Base-by-base conservation (phyloP, 2,888 invertebrate genomes). In the Drosophila aldrichi region DNA sequence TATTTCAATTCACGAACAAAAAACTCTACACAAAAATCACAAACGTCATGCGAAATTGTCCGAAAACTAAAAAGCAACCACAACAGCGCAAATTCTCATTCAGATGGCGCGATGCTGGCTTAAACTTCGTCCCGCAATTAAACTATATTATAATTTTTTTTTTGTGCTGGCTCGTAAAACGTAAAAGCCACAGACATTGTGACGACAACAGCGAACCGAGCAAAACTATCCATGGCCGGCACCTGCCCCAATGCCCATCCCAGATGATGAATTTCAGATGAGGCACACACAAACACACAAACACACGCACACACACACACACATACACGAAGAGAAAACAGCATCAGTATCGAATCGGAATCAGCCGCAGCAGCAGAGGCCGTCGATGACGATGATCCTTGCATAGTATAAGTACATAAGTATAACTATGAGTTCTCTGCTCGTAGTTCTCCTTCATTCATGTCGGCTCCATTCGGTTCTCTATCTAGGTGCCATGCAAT, bases 391-490 rank as follows among this genome's bases (percentile, higher is more conserved):
- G 84, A 72, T 74, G 75, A 73, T 85, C 75, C 71, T 69, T 80
- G 59, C 73, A 75, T 73, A 82, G 83, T 79, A 71, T 81, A 81
- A 62, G 74, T 63, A 25, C 49, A 29, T 29, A 67, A 66, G 59
- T 70, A 61, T 63, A 57, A 60, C 65, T 63, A 61, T 54, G 75
- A 63, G 41, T 56, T 52, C 54, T 58, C 54, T 58, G 59, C 16
- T 8, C 63, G 68, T 77, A 58, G 66, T 89, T 89, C 86, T 86
- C 88, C 86, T 86, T 82, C 89, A 86, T 86, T 86, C 86, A 86
- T 89, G 77, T 60, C 64, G 55, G 55, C 36, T 59, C 51, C 38
- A 44, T 36, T 64, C 58, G 67, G 59, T 41, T 54, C 32, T 44
- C 54, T 29, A 49, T 22, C 32, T 46, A 20, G 34, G 64, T 55